A percentile compares a stretch with the other conserved stretches of the same genome.
Evolutionary conservation across 2,113 vertebrate genomes (phyloP).

Genomic region (Corythoichthys haematopterus): DNA sequence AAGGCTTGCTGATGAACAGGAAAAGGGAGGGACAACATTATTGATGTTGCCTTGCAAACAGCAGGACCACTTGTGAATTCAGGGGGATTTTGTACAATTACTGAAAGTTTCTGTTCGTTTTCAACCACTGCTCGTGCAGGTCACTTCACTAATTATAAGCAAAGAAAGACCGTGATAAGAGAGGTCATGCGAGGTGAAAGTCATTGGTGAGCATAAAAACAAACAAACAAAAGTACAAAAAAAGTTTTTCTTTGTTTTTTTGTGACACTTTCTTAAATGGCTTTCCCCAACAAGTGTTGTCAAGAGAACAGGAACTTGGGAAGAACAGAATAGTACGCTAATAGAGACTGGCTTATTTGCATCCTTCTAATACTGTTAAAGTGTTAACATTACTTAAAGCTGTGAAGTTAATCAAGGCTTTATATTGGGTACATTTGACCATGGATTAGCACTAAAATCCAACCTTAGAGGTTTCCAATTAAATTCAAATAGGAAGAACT

Average conservation of each 20-base stretch:
- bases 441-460: background rate
- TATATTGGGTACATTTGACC: background rate
- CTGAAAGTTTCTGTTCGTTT: background rate
- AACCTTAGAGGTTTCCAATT: background rate
- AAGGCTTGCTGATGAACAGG: conserved; percentile 78
- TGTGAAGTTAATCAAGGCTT: background rate
- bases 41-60: background rate
- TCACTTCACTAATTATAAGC: background rate
- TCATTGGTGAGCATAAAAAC: background rate
- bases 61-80: background rate
- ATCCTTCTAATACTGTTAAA: background rate
- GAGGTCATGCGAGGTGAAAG: background rate
- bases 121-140: too few species aligned
- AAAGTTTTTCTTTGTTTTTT: background rate
- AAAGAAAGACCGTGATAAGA: background rate
- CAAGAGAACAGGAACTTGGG: background rate
- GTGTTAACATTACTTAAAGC: background rate
- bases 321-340: background rate
- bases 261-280: background rate
- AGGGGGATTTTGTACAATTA: background rate
- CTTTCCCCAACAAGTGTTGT: background rate
- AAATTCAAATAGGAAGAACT: background rate
- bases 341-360: background rate
- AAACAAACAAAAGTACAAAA: background rate
- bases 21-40: background rate